Percentiles rank a stretch among this genome's conserved stretches.
Evolutionary conservation across 1,140 invertebrate genomes (phyloP).

Genomic region (Meloidogyne hapla): DNA sequence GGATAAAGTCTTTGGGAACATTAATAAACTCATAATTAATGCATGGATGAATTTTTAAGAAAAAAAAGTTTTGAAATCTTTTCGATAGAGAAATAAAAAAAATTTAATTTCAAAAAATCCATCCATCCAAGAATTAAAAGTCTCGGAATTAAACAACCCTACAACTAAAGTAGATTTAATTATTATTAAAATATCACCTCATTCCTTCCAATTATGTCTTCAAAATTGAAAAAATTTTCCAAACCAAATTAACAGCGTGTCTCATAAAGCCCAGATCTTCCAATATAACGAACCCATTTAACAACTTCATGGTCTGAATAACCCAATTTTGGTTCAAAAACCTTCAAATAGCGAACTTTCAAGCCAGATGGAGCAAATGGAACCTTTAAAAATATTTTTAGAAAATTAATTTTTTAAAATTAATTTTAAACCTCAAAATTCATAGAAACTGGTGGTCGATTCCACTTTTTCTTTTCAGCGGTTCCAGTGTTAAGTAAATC

Average conservation of each 20-base stretch:
- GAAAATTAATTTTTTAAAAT: conserved; percentile 6
- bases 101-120: too few relatives aligned
- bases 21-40: too few relatives aligned
- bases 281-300: conserved; percentile 99
- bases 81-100: too few relatives aligned
- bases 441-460: conserved; percentile 99
- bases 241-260: conserved; percentile 87
- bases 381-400: conserved; percentile 68
- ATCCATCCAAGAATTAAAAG: too few relatives aligned
- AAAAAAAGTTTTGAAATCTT: too few relatives aligned
- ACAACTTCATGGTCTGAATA: conserved; percentile 99
- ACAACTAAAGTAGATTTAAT: too few relatives aligned
- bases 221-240: neutral
- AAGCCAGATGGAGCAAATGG: conserved; percentile 95
- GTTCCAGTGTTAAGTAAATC: conserved; percentile 96
- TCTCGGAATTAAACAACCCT: too few relatives aligned
- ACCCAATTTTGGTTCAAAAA: conserved; percentile 98
- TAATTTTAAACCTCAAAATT: conserved; percentile 87
- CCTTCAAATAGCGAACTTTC: conserved; percentile 96
- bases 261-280: conserved; percentile 95
- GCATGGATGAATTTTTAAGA: too few relatives aligned
- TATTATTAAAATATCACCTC: neutral
- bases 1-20: too few relatives aligned
- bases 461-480: conserved; percentile 94
- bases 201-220: neutral